Evolutionary conservation across 2,888 invertebrate genomes (phyloP).

Genomic region (Lasioglossum oenotherae): DNA sequence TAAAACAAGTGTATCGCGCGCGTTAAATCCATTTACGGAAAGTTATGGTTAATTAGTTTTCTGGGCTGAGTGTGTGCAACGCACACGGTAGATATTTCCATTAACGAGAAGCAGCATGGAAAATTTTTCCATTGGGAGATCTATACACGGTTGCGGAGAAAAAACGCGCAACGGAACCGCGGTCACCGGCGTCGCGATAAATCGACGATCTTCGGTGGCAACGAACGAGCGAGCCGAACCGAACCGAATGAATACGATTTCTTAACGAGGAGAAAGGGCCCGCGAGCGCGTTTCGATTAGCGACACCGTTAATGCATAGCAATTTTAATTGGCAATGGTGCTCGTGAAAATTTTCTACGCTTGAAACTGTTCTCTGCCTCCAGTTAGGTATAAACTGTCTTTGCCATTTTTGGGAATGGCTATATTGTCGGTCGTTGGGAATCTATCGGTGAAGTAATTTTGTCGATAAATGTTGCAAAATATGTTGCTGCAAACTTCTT

Average conservation of each 20-base stretch:
- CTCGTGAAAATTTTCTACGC: background rate
- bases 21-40: slow-evolving; percentile 57
- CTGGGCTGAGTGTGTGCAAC: slow-evolving; percentile 38
- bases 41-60: slow-evolving; percentile 71
- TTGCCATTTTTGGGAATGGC: background rate
- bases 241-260: background rate
- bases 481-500: background rate
- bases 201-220: slow-evolving; percentile 22
- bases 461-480: background rate
- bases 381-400: background rate
- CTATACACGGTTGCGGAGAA: slow-evolving; percentile 18
- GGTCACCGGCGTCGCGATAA: slow-evolving; percentile 26
- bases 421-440: background rate
- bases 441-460: background rate
- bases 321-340: slow-evolving; percentile 14
- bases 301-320: background rate
- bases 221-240: background rate
- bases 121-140: slow-evolving; percentile 6
- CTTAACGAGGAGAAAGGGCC: slow-evolving; percentile 45
- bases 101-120: slow-evolving; percentile 49
- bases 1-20: slow-evolving; percentile 41
- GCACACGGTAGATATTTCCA: slow-evolving; percentile 58
- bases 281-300: slow-evolving; percentile 19
- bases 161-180: background rate
- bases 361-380: background rate